phyloP scores from a whole-genome alignment of 2,113 vertebrate species.

The Larimichthys crocea region DNA sequence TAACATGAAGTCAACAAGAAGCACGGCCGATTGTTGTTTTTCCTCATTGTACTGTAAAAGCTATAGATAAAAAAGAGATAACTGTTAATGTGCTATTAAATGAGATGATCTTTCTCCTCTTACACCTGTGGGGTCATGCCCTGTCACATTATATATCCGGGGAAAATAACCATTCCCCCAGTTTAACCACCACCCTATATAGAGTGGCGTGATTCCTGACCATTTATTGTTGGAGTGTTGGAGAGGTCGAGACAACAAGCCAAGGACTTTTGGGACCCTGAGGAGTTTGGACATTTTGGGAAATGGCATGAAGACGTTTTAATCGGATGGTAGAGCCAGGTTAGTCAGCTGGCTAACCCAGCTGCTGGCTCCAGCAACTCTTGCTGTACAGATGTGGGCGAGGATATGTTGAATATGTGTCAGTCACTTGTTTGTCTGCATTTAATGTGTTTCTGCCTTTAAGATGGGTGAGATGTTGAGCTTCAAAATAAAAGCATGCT shows the following conservation, averaged over 20 bases:
- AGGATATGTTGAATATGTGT: too few species aligned
- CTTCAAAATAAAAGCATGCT: not conserved
- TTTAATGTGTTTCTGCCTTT: not conserved
- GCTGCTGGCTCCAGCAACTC: not conserved
- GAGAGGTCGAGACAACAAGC: not conserved
- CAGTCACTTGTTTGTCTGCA: not conserved
- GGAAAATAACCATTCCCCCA: not conserved
- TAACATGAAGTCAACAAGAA: not conserved
- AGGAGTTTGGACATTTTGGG: too few species aligned
- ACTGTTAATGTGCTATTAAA: not conserved
- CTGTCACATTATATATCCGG: not conserved
- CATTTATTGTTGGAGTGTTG: not conserved
- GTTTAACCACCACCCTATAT: not conserved
- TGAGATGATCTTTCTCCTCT: not conserved
- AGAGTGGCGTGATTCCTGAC: constrained; percentile 2
- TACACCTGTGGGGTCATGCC: not conserved
- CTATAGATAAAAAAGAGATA: constrained; percentile 3
- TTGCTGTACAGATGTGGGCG: not conserved
- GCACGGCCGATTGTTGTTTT: not conserved
- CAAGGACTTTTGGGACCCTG: not conserved
- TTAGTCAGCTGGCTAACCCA: not conserved
- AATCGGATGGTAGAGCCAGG: not conserved
- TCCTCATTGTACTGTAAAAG: not conserved
- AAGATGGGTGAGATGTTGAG: not conserved
- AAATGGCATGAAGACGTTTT: too few species aligned